Evolutionary conservation across 2,797 vertebrate genomes (phyloP), one percentile per base, ranked within the genome.

Genomic region (Urophycis tenuis): DNA sequence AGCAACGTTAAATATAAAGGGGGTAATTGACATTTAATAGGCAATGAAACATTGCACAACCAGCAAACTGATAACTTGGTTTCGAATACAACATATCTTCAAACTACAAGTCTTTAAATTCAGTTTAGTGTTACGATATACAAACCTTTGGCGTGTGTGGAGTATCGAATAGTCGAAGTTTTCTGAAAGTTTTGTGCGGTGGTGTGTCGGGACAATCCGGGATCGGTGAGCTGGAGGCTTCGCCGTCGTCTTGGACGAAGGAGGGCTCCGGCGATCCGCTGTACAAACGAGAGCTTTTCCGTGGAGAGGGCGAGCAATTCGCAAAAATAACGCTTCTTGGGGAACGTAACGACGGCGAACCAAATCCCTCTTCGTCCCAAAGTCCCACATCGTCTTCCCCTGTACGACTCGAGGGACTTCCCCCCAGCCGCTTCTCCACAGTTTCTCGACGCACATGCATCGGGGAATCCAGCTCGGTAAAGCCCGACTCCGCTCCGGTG

Each of bases 91-190:
- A 60, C 25, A 29, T 29, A 2, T 81, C 67, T 64, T 84, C 75
- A 80, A 87, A 83, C 64, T 25, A 25, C 53, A 60, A 6, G 60
- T 29, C 9, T n/a, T 29, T 29, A 12, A 12, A 12, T 2, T 91
- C 12, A 8, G 36, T 35, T 3, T 14, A n/a, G n/a, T 64, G 53
- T 25, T 64, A 9, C 11, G 11, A 67, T 14, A 11, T 0, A 80
- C 93, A 81, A 77, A 98, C 97, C 96, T 98, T 98, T 25, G 97
- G 97, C 5, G 97, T 98, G 91, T 99, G 97, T 2, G 97, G 97
- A 0, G 97, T 99, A 87, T 99, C 96, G 82, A 99, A 98, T 0
- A 99, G 95, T 0, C 97, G 91, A 49, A 99, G 93, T 74, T 98
- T 98, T 73, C 96, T 93, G 88, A 99, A 96, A 22, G 96, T 98